phyloP scores from a whole-genome alignment of 2,113 vertebrate genomes.

The Pachyramphus minor region DNA sequence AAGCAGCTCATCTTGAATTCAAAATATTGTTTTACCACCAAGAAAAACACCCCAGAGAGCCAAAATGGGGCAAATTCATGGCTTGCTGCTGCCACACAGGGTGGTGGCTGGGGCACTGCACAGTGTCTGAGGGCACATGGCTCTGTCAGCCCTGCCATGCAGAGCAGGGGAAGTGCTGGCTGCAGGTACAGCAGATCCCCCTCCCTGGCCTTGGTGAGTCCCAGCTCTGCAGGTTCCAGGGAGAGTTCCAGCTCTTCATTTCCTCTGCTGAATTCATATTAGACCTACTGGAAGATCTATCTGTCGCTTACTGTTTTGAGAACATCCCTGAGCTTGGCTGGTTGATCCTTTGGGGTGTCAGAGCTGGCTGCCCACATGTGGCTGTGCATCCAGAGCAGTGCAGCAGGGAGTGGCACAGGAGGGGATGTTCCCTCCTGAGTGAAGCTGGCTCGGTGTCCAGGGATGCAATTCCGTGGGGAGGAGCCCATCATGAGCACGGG shows the following conservation, averaged over 20 bases:
- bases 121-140: accelerated
- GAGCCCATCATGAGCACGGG: accelerated
- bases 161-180: too few species aligned
- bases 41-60: background rate
- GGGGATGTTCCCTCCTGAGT: background rate
- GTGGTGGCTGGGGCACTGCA: background rate
- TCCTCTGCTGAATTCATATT: background rate
- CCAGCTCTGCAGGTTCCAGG: background rate
- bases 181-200: accelerated
- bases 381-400: background rate
- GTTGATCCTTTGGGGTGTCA: background rate
- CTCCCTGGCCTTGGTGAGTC: background rate
- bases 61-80: background rate
- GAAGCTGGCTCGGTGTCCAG: accelerated
- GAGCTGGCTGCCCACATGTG: background rate
- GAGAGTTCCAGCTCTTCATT: background rate
- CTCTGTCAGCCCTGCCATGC: background rate
- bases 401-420: background rate
- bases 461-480: accelerated
- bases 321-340: background rate
- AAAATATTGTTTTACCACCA: background rate
- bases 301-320: background rate
- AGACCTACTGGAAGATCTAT: background rate
- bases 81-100: background rate
- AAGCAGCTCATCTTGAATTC: background rate